Evolutionary conservation across 1,140 invertebrate genomes (phyloP), one percentile per base, ranked within the genome.

Genomic region (Babylonia areolata): DNA sequence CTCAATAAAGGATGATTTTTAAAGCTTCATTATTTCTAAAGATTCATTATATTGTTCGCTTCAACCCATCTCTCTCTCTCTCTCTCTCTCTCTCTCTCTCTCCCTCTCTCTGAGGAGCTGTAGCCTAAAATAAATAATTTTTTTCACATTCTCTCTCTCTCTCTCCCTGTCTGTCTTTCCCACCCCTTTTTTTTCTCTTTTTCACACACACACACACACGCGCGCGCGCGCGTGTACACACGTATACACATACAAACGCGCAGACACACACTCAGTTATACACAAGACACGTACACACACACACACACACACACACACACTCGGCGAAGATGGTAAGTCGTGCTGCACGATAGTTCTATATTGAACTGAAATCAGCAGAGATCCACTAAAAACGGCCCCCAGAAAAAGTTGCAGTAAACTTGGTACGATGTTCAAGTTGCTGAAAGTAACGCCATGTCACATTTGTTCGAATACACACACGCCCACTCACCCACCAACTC

Each of bases 221-320:
- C 73, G 23, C 73, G 23, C 73, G 35, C 73, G 35, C 73, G 35
- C 73, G 35, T 31, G 35, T 31, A 75, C 73, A 75, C 15, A 75
- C 15, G 35, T 31, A 75, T 31, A 75, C 73, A 75, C 73, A 75
- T 31, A 75, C 73, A 75, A 12, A 75, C 73, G 28, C 73, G 35
- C 73, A 75, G 15, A 75, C 73, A 35, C 73, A 75, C 73, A 75
- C 73, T 35, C 73, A 75, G 15, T 51, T 51, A 64, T 15, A 64
- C 6, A 64, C 17, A 3, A 64, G 3, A 3, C 58, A 64, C 3
- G 58, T 23, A 3, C 23, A 20, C 28, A 28, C 23, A 20, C 58
- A 64, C 58, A 64, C 58, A 28, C 58, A 28, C 58, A 28, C 58
- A 28, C 58, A 28, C n/a, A n/a, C 17, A 23, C n/a, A 5, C 17